phyloP scores from a whole-genome alignment of 2,797 vertebrate genomes.

The Rhadinocentrus ornatus region DNA sequence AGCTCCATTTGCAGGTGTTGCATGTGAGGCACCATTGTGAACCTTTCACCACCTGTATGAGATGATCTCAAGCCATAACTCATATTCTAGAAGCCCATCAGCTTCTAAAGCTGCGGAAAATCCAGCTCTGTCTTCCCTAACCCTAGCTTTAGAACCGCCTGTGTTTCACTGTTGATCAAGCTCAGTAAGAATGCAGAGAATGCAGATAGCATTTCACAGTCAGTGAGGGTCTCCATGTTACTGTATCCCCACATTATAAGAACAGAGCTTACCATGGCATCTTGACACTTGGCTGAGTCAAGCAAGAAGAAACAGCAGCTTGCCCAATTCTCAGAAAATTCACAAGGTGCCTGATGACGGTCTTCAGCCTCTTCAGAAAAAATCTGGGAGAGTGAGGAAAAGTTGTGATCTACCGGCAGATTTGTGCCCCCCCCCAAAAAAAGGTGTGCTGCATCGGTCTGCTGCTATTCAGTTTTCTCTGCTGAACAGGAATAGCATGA shows the following conservation, averaged over 20 bases:
- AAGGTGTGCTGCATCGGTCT: constrained; percentile 49
- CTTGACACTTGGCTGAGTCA: constrained; percentile 63
- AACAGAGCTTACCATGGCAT: constrained; percentile 78
- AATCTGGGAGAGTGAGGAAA: constrained; percentile 41
- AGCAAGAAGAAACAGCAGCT: constrained; percentile 59
- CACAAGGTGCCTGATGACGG: constrained; percentile 46
- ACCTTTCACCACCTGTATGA: constrained; percentile 78
- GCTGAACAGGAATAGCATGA: constrained; percentile 64
- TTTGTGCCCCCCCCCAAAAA: constrained; percentile 45
- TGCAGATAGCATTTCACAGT: constrained; percentile 86
- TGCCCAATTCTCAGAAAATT: constrained; percentile 53
- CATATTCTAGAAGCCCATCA: constrained; percentile 78
- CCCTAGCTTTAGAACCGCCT: constrained; percentile 75
- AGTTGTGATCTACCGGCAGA: constrained; percentile 50
- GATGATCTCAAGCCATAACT: constrained; percentile 81
- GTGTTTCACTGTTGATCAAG: constrained; percentile 82
- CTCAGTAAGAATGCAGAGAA: constrained; percentile 84
- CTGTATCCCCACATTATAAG: constrained; percentile 81
- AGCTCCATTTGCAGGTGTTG: constrained; percentile 68
- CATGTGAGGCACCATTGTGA: constrained; percentile 78
- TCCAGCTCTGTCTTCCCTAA: constrained; percentile 80
- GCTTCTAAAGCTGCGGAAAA: constrained; percentile 81
- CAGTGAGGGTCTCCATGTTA: constrained; percentile 78
- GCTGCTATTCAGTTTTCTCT: constrained; percentile 58
- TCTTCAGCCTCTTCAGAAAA: constrained; percentile 50